These are phyloP conservation scores for Liparis tanakae DNA, from an alignment of 2,797 vertebrate genomes.

Conservation along the genomic window DNA sequence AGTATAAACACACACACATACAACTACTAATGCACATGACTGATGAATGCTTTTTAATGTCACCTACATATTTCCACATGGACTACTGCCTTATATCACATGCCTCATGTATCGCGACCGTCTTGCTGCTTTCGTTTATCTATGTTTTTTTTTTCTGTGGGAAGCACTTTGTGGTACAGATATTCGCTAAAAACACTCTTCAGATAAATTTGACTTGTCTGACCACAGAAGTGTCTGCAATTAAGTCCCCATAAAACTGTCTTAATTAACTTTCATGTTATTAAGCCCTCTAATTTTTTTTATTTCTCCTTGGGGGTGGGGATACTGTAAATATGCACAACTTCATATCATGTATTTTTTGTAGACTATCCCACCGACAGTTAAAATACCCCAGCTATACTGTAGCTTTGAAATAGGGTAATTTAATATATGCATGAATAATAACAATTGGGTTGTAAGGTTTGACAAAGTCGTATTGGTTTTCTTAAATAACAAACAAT, in stretches of 20 bases:
- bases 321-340: neutral
- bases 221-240: conserved; percentile 60
- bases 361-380: neutral
- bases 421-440: neutral
- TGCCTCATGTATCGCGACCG: conserved; percentile 7
- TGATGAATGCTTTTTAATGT: conserved; percentile 63
- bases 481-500: neutral
- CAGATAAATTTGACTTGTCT: conserved; percentile 58
- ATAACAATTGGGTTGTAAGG: neutral
- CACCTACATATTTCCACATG: conserved; percentile 27
- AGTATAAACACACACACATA: conserved; percentile 29
- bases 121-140: conserved; percentile 31
- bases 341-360: conserved; percentile 1
- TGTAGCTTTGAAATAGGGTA: neutral
- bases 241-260: conserved; percentile 60
- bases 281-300: conserved; percentile 26
- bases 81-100: conserved; percentile 8
- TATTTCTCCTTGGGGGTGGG: conserved; percentile 23
- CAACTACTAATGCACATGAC: conserved; percentile 20
- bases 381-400: neutral
- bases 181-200: conserved; percentile 50
- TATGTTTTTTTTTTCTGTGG: conserved; percentile 27
- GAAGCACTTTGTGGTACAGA: conserved; percentile 43
- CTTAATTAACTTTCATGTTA: conserved; percentile 49
- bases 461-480: neutral